phyloP scores from a whole-genome alignment of 1,140 invertebrate species.

The Camponotus floridanus region DNA sequence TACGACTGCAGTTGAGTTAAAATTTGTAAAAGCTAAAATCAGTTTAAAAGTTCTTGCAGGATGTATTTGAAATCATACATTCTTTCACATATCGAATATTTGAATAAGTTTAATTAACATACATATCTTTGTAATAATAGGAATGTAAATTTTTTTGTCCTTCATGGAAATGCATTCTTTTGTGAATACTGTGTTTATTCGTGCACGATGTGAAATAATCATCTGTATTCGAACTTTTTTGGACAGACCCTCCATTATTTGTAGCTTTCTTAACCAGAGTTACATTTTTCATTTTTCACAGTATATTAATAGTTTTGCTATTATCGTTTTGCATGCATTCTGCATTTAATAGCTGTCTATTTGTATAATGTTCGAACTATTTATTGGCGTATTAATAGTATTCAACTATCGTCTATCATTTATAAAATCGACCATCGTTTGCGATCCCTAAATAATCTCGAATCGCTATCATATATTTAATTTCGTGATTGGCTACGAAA shows the following conservation, averaged over 20 bases:
- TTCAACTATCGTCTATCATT: conserved; percentile 39
- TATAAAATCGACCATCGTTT: conserved; percentile 41
- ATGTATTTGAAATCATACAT: conserved; percentile 19
- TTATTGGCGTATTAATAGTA: conserved; percentile 61
- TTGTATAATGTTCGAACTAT: conserved; percentile 57
- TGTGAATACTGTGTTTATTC: neutral
- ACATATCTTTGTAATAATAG: conserved; percentile 30
- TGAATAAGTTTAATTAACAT: conserved; percentile 28
- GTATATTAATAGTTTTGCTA: conserved; percentile 53
- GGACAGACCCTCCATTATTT: conserved; percentile 48
- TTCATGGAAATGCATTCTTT: conserved; percentile 34
- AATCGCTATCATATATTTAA: neutral
- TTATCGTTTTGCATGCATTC: conserved; percentile 55
- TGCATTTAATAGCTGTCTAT: conserved; percentile 49
- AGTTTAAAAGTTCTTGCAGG: neutral
- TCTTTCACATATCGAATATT: conserved; percentile 20
- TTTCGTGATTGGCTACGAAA: conserved; percentile 3
- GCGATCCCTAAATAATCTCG: neutral
- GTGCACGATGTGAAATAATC: conserved; percentile 27
- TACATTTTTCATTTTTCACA: conserved; percentile 54
- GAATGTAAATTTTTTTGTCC: conserved; percentile 51
- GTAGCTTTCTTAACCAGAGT: conserved; percentile 21
- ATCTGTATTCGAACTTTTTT: conserved; percentile 37
- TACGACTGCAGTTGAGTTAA: neutral
- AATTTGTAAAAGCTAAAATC: neutral